Evolutionary conservation across 2,888 invertebrate species (phyloP), one percentile per base, ranked within the genome.

Genomic region (Erynnis tages): DNA sequence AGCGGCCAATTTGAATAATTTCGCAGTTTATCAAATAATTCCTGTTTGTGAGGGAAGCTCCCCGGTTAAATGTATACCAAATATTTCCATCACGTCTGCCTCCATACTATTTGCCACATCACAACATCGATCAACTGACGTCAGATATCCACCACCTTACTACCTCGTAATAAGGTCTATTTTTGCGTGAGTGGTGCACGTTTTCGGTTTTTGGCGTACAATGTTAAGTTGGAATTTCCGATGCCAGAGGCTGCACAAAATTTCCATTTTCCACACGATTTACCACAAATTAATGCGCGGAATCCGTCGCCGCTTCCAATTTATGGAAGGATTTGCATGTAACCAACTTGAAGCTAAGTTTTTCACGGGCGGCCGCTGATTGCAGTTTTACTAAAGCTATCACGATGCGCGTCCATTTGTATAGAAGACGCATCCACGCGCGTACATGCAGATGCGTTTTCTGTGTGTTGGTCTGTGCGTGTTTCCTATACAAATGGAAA

Each of bases 261-360:
- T 88, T 88, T 86, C 86, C 82, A 88, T 87, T 88, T 88, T 88
- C 88, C 83, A 72, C 82, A 67, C 85, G 85, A 88, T 87, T 88
- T 86, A 75, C 82, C 81, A 72, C 86, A 88, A 88, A 88, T 88
- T 87, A 88, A 88, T 86, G 82, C 79, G 67, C 69, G 71, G 68
- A 82, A 87, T 80, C 77, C 82, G 81, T 84, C 80, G 79, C 66
- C 82, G 78, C 79, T 76, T 76, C 74, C 81, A 82, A 82, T 86
- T 86, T 87, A 83, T 85, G 76, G 72, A 65, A 66, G 78, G 79
- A 80, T 85, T 83, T 85, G 79, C 79, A 81, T 80, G 75, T 79
- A 78, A 77, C 79, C 67, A 72, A 69, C 66, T 69, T 67, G 66
- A 63, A 61, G 63, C 62, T 65, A 65, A 66, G 70, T 74, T 80